Evolutionary conservation across 2,113 vertebrate species (phyloP), one percentile per base, ranked within the genome.

Genomic region (Misgurnus anguillicaudatus): DNA sequence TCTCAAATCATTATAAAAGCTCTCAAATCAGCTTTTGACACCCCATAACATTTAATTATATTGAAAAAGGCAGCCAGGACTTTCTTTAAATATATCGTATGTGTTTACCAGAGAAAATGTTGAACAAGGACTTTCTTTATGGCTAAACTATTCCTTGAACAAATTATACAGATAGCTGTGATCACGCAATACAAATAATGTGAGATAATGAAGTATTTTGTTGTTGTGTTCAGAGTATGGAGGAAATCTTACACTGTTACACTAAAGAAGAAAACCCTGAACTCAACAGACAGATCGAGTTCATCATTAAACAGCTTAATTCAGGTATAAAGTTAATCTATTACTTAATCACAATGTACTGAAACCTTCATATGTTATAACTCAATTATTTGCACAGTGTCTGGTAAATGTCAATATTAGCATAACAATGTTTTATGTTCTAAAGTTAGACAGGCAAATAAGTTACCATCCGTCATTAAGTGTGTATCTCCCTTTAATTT

Each of bases 191-290:
- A 75, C 0, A 67, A 70, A 65, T 62, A n/a, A 21, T 77, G 17
- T 77, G 31, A 39, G 19, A 8, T 61, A 38, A 36, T 63, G 6
- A 74, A 42, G 64, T 21, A 85, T 80, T 83, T 85, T 86, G 72
- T 83, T 39, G 31, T 38, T 75, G 53, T 31, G 0, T 69, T 39
- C 74, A 99, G 98, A 96, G 97, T 55, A 91, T 99, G 87, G 95
- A 99, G 84, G 97, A 99, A 87, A 95, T 98, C 84, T 92, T 99
- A 16, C 85, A 86, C 77, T 97, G 95, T 87, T 98, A 96, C 91
- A 92, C 93, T 85, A 95, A 93, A 88, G 97, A 98, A 86, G 94
- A 95, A 82, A 95, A 91, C 11, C 89, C 92, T 0, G 95, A 97
- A 81, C 94, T 96, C 87, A 94, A 92, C 89, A 94, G 94, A 71